Percentiles rank a stretch among this genome's conserved stretches.
phyloP scores from a whole-genome alignment of 2,797 vertebrate genomes.

The Diglossa cyanea region DNA sequence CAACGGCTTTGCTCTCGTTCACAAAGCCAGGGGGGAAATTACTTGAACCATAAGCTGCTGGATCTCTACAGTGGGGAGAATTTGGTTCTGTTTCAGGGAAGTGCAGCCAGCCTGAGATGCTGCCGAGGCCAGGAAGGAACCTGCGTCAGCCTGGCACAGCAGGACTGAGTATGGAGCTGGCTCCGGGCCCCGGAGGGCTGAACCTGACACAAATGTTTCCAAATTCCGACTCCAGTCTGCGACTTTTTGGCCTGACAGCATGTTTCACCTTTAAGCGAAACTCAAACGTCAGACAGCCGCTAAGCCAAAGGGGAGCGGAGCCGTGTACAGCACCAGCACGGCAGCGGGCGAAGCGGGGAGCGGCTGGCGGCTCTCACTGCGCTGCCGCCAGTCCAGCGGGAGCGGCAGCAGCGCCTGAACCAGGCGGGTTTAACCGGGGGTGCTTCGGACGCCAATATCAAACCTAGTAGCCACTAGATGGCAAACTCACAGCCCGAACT shows the following conservation, averaged over 20 bases:
- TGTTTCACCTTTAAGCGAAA: background rate
- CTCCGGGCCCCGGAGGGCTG: background rate
- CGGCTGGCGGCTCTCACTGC: background rate
- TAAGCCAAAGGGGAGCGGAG: background rate
- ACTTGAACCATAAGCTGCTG: background rate
- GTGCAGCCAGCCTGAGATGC: background rate
- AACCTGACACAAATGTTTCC: background rate
- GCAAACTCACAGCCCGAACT: constrained; percentile 45
- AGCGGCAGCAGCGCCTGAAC: background rate
- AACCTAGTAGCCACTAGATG: constrained; percentile 52
- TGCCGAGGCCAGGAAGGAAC: background rate
- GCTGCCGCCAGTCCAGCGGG: background rate
- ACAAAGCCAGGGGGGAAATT: background rate
- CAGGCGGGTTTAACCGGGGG: background rate
- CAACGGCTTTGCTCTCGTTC: background rate
- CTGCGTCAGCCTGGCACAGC: background rate
- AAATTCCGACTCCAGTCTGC: background rate
- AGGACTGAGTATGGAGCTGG: background rate
- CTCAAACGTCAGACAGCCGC: background rate
- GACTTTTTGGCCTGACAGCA: background rate
- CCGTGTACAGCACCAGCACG: background rate
- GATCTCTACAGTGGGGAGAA: background rate
- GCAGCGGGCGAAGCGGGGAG: background rate
- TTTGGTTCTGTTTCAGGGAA: background rate
- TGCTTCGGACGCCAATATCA: background rate